A percentile compares a stretch with the other conserved stretches of the same genome.
These are phyloP conservation scores for Trogon melanurus DNA, from an alignment of 2,113 vertebrate genomes.

Conservation along the genomic window DNA sequence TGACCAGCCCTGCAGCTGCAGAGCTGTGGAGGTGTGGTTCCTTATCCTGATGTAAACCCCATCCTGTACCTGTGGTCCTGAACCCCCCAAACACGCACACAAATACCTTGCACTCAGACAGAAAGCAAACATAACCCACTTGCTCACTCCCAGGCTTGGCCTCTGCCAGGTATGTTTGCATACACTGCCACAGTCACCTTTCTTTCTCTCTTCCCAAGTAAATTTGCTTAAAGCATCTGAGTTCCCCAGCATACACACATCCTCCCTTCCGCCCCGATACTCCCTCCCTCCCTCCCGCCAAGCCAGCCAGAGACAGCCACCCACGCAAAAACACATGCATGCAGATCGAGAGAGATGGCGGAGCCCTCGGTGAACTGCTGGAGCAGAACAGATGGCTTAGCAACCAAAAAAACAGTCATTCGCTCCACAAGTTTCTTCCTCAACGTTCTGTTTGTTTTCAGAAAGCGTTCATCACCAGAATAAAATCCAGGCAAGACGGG, in stretches of 20 bases:
- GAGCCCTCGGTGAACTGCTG: constrained; percentile 36
- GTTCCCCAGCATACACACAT: background rate
- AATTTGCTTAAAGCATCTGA: background rate
- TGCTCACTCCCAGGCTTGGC: background rate
- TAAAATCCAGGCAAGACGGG: constrained; percentile 49
- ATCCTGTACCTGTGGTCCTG: background rate
- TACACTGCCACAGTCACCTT: background rate
- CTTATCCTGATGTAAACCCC: background rate
- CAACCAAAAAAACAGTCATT: constrained; percentile 67
- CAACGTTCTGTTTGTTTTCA: constrained; percentile 70
- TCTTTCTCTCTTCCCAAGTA: background rate
- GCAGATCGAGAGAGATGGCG: background rate
- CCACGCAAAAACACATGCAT: background rate
- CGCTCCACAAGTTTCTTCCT: constrained; percentile 59
- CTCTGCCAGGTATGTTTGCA: background rate
- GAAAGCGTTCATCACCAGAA: constrained; percentile 32
- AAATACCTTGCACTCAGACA: background rate
- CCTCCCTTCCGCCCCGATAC: background rate
- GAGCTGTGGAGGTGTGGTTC: background rate
- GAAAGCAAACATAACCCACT: background rate
- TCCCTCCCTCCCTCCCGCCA: background rate
- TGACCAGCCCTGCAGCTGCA: background rate
- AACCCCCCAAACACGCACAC: rapidly evolving
- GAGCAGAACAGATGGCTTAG: constrained; percentile 72
- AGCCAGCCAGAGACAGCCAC: constrained; percentile 43